These are phyloP conservation scores for Phymanthus crucifer DNA, from an alignment of 92 coral and sea anemone genomes.

Conservation along the genomic window DNA sequence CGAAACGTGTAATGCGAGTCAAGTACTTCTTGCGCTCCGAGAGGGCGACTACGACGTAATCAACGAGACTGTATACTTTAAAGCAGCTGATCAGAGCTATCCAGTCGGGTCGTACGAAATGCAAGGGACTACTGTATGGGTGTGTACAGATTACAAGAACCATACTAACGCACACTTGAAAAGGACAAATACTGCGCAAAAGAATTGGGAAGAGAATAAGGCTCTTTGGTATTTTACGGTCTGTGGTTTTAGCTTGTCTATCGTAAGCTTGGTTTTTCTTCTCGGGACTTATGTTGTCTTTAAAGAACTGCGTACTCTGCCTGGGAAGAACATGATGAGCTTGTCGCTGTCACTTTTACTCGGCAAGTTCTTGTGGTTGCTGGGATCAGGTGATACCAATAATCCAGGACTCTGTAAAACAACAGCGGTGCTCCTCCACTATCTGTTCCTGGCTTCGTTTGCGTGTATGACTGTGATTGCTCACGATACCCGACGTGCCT, in stretches of 20 bases:
- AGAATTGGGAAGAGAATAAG: not conserved
- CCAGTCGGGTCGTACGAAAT: slow-evolving; percentile 29
- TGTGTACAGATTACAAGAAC: slow-evolving; percentile 42
- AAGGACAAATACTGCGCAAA: not conserved
- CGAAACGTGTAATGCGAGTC: slow-evolving; percentile 1
- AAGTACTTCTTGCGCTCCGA: slow-evolving; percentile 20
- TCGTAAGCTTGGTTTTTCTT: slow-evolving; percentile 25
- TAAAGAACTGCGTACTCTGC: slow-evolving; percentile 61
- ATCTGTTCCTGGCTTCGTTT: slow-evolving; percentile 50
- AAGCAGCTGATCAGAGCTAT: slow-evolving; percentile 27
- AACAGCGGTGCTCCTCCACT: slow-evolving; percentile 46
- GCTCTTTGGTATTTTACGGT: slow-evolving; percentile 44
- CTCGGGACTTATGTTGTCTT: slow-evolving; percentile 53
- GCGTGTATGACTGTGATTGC: slow-evolving; percentile 67
- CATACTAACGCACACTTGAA: not conserved
- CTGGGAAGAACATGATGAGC: slow-evolving; percentile 60
- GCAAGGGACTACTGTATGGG: slow-evolving; percentile 47
- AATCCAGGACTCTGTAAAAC: slow-evolving; percentile 28
- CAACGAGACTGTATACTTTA: slow-evolving; percentile 40
- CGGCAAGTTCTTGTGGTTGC: slow-evolving; percentile 51
- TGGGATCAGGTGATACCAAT: slow-evolving; percentile 37
- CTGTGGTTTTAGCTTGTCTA: slow-evolving; percentile 45
- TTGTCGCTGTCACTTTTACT: slow-evolving; percentile 31
- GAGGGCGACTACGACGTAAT: slow-evolving; percentile 17
- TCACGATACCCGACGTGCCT: slow-evolving; percentile 62